phyloP scores from a whole-genome alignment of 2,888 invertebrate genomes.

The Steinernema hermaphroditum region DNA sequence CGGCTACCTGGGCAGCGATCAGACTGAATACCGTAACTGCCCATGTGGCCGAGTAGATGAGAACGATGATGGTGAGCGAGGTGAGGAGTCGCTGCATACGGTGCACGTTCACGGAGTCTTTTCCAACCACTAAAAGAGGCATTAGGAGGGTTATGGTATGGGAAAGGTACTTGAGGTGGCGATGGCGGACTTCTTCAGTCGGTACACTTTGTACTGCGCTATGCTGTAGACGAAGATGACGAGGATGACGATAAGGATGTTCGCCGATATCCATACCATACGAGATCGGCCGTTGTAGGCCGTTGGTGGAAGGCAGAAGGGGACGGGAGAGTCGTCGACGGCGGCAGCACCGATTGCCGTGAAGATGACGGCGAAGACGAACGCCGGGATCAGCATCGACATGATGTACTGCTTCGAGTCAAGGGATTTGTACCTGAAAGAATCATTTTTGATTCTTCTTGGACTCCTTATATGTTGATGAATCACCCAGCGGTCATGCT shows the following conservation, averaged over 20 bases:
- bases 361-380: constrained; percentile 16
- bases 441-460: too few relatives aligned
- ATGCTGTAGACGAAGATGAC: constrained; percentile 45
- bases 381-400: constrained; percentile 7
- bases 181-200: constrained; percentile 18
- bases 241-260: constrained; percentile 42
- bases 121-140: constrained; percentile 4
- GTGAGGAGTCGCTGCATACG: constrained; percentile 41
- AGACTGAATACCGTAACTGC: constrained; percentile 48
- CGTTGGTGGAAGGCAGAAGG: constrained; percentile 47
- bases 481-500: too few relatives aligned
- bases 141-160: not conserved
- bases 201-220: constrained; percentile 38
- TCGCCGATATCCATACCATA: constrained; percentile 43
- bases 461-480: too few relatives aligned
- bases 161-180: not conserved
- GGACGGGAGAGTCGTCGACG: constrained; percentile 23
- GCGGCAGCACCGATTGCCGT: constrained; percentile 5
- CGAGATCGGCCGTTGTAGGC: constrained; percentile 44
- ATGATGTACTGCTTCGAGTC: constrained; percentile 1
- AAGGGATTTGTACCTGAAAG: constrained; percentile 24
- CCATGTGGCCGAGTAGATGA: constrained; percentile 48
- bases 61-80: constrained; percentile 45
- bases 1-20: constrained; percentile 44
- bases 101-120: constrained; percentile 4